A percentile compares a stretch with the other conserved stretches of the same genome.
These are phyloP conservation scores for Ophraella communa DNA, from an alignment of 2,888 invertebrate genomes.

Conservation along the genomic window DNA sequence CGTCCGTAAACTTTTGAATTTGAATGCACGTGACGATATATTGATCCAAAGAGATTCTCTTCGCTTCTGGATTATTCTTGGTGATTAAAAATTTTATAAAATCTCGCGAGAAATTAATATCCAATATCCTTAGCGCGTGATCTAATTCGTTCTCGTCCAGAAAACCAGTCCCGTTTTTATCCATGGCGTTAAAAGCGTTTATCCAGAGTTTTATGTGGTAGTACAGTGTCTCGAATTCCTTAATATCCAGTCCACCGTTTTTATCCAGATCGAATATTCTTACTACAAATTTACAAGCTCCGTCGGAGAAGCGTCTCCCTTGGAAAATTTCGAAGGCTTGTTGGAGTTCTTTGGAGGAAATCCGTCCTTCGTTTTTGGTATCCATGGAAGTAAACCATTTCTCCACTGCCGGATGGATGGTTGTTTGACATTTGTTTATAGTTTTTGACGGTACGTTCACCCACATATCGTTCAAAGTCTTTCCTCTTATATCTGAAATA, in stretches of 20 bases:
- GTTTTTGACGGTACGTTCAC: not conserved
- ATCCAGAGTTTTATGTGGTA: conserved; percentile 55
- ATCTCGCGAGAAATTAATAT: conserved; percentile 51
- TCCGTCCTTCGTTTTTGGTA: conserved; percentile 47
- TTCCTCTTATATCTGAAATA: not conserved
- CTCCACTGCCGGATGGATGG: conserved; percentile 49
- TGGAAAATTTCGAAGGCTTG: conserved; percentile 54
- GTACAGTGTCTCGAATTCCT: conserved; percentile 55
- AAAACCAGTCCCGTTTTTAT: conserved; percentile 49
- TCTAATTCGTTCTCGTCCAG: conserved; percentile 51
- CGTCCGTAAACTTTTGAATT: conserved; percentile 56
- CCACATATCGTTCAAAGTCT: not conserved
- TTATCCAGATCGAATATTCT: conserved; percentile 55
- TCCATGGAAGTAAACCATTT: conserved; percentile 51
- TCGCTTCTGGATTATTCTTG: conserved; percentile 48
- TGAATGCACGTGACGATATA: conserved; percentile 57
- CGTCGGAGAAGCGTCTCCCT: conserved; percentile 52
- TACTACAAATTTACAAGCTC: conserved; percentile 54
- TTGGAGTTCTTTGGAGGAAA: conserved; percentile 53
- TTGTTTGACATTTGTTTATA: not conserved
- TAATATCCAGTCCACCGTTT: conserved; percentile 53
- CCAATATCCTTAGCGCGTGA: conserved; percentile 51
- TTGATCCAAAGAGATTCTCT: conserved; percentile 54
- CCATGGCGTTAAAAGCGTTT: conserved; percentile 52
- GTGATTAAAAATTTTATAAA: conserved; percentile 52